Percentiles rank a stretch among this genome's conserved stretches.
These are phyloP conservation scores for Desoria tigrina DNA, from an alignment of 2,888 invertebrate species.

Conservation along the genomic window DNA sequence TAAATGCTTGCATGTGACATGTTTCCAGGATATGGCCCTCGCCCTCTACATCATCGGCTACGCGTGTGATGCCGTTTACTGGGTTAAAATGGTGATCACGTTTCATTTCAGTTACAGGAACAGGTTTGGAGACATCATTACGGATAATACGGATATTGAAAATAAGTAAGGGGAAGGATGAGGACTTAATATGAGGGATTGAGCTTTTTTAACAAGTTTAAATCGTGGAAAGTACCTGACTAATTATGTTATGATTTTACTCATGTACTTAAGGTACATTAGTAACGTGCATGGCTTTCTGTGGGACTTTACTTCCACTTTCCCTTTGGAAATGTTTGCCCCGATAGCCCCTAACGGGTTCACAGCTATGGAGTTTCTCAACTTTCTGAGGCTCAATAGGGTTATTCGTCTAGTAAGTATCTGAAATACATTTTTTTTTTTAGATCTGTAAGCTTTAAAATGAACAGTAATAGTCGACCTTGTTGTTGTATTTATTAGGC, in stretches of 20 bases:
- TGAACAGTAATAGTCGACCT: too few relatives aligned
- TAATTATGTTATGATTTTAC: too few relatives aligned
- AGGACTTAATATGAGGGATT: too few relatives aligned
- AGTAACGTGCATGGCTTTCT: conserved; percentile 26
- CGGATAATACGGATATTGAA: conserved; percentile 26
- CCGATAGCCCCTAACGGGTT: conserved; percentile 10
- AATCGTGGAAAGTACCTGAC: too few relatives aligned
- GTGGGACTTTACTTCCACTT: conserved; percentile 31
- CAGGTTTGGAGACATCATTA: conserved; percentile 25
- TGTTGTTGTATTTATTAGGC: background rate
- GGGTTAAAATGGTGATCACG: conserved; percentile 22
- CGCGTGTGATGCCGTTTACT: conserved; percentile 24
- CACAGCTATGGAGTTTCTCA: background rate
- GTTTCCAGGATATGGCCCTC: background rate
- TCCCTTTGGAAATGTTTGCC: conserved; percentile 36
- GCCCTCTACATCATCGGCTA: conserved; percentile 24
- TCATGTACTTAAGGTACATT: conserved; percentile 33
- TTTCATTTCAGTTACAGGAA: conserved; percentile 34
- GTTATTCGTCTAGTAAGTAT: conserved; percentile 30
- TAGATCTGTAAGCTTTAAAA: background rate
- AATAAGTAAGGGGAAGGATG: conserved; percentile 25
- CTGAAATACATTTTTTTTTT: background rate
- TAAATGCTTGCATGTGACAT: background rate
- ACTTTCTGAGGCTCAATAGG: conserved; percentile 29
- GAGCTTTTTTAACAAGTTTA: too few relatives aligned